These are phyloP conservation scores for Drosophila guanche DNA, from an alignment of 1,140 invertebrate species.

Conservation along the genomic window DNA sequence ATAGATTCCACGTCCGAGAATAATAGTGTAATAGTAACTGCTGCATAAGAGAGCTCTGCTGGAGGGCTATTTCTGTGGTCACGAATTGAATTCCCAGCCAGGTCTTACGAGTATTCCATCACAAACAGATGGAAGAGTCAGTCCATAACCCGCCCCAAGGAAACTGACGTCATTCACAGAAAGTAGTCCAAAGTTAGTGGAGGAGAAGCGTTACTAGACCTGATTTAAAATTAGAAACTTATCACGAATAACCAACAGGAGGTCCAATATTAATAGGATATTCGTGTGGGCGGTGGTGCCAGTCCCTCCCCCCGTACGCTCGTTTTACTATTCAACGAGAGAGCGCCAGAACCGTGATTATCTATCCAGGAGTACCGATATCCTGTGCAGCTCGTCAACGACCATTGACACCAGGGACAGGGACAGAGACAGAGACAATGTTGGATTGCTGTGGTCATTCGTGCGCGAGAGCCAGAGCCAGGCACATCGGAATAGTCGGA, in stretches of 20 bases:
- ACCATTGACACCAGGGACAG: slow-evolving; percentile 4
- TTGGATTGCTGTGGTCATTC: slow-evolving; percentile 50
- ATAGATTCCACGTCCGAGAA: slow-evolving; percentile 26
- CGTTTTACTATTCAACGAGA: slow-evolving; percentile 5
- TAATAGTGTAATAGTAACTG: slow-evolving; percentile 27
- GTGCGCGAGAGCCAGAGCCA: slow-evolving; percentile 44
- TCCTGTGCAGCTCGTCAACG: slow-evolving; percentile 17
- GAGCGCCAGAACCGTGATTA: slow-evolving; percentile 48
- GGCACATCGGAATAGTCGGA: slow-evolving; percentile 39
- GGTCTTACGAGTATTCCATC: slow-evolving; percentile 8
- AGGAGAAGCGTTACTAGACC: slow-evolving; percentile 11
- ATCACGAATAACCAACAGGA: slow-evolving; percentile 29
- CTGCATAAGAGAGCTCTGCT: slow-evolving; percentile 18
- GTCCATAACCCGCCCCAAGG: slow-evolving; percentile 3
- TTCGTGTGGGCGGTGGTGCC: slow-evolving; percentile 21
- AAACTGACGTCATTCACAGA: slow-evolving; percentile 35
- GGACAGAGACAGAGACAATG: neutral
- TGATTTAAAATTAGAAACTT: slow-evolving; percentile 49
- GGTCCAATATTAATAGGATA: slow-evolving; percentile 42
- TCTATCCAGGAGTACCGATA: slow-evolving; percentile 37
- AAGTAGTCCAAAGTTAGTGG: neutral
- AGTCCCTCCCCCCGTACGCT: neutral
- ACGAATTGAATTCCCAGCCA: slow-evolving; percentile 18
- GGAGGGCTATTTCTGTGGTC: slow-evolving; percentile 32
- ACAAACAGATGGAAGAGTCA: slow-evolving; percentile 15